Evolutionary conservation across 2,888 invertebrate species (phyloP), one percentile per base, ranked within the genome.

Genomic region (Camponotus fellah): DNA sequence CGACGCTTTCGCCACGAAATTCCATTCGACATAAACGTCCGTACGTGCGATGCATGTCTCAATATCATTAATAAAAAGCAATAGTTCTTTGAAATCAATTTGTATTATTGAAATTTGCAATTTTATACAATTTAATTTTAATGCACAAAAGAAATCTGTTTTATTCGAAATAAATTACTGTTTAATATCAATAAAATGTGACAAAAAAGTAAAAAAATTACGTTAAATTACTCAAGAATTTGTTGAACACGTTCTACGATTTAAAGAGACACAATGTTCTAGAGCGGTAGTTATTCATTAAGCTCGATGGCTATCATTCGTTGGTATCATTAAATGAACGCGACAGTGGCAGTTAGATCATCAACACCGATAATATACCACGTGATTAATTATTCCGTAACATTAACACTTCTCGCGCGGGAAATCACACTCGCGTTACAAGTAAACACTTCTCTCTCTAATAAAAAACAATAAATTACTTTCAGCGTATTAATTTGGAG

Each of bases 381-480:
- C 60, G 34, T 72, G 72, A 80, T 80, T 79, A 71, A 79, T 79
- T 79, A 79, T 79, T 71, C 17, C 71, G 34, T 46, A 10, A 32
- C 43, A 46, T 62, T 79, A 26, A 60, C 74, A 72, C 60, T n/a
- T 64, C 56, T 69, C 49, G 40, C 10, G 21, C 6, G 40, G 34
- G 14, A 17, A 32, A 65, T 56, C 46, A 40, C 60, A 58, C 34
- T 60, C 49, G 49, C 62, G 40, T 32, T 46, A 43, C 17, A 53
- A 58, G 66, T 49, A 81, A 81, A 34, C 81, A 34, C 26, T 26
- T 46, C 53, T 49, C 58, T 62, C 64, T 64, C 58, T 85, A 80
- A 85, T 86, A 87, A 90, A 92, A 91, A 91, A 90, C 90, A 92
- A 91, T 26, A 26, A 26, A 26, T 93, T 92, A 89, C 92, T 93